Conservation (phyloP, 92 coral and sea anemone species). For the Actinostola sp. region DNA sequence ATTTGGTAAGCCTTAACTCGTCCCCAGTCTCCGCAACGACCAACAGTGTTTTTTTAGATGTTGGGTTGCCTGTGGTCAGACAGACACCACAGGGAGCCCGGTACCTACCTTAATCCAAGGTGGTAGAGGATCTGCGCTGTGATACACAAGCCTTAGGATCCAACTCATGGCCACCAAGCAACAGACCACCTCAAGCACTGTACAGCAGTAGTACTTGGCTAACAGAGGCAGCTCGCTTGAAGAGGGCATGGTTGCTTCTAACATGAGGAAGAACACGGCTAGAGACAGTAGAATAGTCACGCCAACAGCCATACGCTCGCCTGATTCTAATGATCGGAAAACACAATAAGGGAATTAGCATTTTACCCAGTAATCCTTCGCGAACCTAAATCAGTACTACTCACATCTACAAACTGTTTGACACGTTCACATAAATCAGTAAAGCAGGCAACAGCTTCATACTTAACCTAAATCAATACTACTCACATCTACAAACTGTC, state of each 20-base stretch:
- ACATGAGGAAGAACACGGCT: conserved; percentile 96
- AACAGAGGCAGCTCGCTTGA: conserved; percentile 83
- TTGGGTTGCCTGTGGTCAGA: no score
- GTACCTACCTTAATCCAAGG: conserved; percentile 75
- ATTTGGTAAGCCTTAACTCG: background rate
- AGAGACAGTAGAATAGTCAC: conserved; percentile 89
- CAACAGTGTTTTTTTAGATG: no score
- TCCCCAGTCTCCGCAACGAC: no score
- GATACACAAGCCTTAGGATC: conserved; percentile 76
- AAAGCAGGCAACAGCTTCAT: no score
- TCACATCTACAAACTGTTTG: no score
- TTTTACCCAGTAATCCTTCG: no score
- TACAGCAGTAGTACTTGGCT: conserved; percentile 95
- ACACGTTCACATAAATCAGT: no score
- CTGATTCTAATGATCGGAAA: conserved; percentile 61
- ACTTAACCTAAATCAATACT: no score
- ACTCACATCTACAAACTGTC: no score
- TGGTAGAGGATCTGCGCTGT: conserved; percentile 66
- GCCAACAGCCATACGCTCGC: conserved; percentile 97
- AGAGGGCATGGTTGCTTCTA: conserved; percentile 82
- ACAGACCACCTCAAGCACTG: conserved; percentile 77
- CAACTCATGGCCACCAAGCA: conserved; percentile 79
- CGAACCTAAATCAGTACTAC: no score
- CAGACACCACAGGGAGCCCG: background rate
- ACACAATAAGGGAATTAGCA: background rate